phyloP scores from a whole-genome alignment of 2,797 vertebrate species.

The Sebastes itinus region DNA sequence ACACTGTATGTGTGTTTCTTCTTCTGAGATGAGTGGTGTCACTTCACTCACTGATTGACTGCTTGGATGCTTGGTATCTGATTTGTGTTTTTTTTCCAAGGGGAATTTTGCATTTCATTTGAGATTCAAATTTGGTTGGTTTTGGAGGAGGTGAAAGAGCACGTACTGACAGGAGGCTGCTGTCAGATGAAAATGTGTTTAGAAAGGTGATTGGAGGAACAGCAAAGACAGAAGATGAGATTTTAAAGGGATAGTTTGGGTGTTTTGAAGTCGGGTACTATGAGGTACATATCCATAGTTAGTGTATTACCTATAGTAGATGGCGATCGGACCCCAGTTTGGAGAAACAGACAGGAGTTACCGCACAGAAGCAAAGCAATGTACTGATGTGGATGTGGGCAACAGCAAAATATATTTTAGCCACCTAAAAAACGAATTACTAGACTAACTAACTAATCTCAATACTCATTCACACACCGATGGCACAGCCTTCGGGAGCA shows the following conservation, averaged over 20 bases:
- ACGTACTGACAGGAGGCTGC: not conserved
- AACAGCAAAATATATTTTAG: no score
- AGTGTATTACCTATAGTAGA: no score
- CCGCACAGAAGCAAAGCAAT: no score
- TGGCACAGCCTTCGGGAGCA: no score
- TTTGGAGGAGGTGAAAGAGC: conserved; percentile 30
- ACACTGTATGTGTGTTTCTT: not conserved
- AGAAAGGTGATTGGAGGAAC: conserved; percentile 30
- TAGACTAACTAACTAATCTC: no score
- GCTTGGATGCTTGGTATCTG: conserved; percentile 29
- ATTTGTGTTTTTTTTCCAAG: conserved; percentile 54
- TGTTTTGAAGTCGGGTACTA: no score
- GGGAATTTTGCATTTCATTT: conserved; percentile 72
- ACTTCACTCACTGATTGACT: conserved; percentile 52
- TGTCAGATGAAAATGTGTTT: conserved; percentile 31
- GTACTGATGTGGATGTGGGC: no score
- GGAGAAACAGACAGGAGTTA: no score
- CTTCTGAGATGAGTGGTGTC: conserved; percentile 2
- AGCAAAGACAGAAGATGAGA: not conserved
- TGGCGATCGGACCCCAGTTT: no score
- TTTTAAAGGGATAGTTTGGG: not conserved
- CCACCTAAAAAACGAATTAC: no score
- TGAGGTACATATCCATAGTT: no score
- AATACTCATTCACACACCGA: no score
- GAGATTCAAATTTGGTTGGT: conserved; percentile 52